Base-by-base conservation (phyloP, 2,113 vertebrate genomes). In the Hippotragus niger region DNA sequence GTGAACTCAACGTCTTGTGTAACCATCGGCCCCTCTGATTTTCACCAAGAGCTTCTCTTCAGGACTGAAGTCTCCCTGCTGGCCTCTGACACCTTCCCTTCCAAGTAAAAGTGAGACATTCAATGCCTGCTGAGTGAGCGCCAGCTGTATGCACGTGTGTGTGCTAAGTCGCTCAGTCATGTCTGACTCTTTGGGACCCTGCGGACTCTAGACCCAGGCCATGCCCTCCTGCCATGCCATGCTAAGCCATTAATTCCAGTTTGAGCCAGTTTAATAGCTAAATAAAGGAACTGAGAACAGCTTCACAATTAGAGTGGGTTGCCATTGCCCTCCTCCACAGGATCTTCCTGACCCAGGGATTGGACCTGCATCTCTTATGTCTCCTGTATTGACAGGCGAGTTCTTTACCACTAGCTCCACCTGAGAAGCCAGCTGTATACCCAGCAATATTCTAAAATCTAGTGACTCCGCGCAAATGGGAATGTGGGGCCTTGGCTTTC, bases 231-330 rank as follows among this genome's bases (percentile, higher is more conserved):
- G 67, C 67, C n/a, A 13, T 6, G 67, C 67, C 67, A 13, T 3
- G 50, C 58, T 55, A 25, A 19, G 94, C 60, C 93, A 83, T 85
- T 95, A 95, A 96, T 87, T 96, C 97, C 97, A 74, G 91, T 50
- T 86, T 58, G 60, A 97, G 43, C 6, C 14, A 58, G 94, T 98
- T 97, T 98, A 98, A 98, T 94, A 94, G 92, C 97, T 98, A 95
- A 98, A 97, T 96, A 96, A 98, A 27, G 52, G 86, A 40, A n/a
- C 93, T 52, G 97, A 95, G 71, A 21, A 33, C 6, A 9, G 33
- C 78, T 89, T 97, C 97, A 27, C 96, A 89, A 94, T 96, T 93
- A 94, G 93, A 23, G 67, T 40, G 21, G 36, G 67, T 13, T 23
- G 36, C 36, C 40, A 1, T 27, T 43, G 71, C 23, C 36, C 71